Conservation (phyloP, 2,113 vertebrate species). For the Anoura caudifer region DNA sequence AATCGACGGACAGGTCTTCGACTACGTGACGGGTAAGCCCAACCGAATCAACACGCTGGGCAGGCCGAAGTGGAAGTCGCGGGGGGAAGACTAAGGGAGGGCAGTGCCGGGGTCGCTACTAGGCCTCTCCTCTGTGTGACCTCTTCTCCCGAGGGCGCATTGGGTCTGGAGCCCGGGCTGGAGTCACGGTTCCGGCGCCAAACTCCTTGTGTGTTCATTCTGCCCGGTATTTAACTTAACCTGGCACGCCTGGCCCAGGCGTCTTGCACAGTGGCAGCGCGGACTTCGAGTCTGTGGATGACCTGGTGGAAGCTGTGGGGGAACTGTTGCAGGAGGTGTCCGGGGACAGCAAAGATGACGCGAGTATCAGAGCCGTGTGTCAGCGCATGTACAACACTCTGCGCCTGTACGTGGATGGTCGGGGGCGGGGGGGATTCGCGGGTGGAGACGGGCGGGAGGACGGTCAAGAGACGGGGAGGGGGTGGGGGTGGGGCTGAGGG, state of each 20-base stretch:
- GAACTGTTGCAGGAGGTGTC: slow-evolving; percentile 93
- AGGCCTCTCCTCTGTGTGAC: slow-evolving; percentile 49
- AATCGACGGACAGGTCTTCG: slow-evolving; percentile 93
- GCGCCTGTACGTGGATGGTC: slow-evolving; percentile 85
- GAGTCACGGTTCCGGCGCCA: not conserved
- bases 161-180: not conserved
- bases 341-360: slow-evolving; percentile 91
- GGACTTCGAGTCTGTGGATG: slow-evolving; percentile 95
- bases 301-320: slow-evolving; percentile 94
- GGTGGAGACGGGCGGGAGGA: not conserved
- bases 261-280: slow-evolving; percentile 89
- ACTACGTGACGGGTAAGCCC: slow-evolving; percentile 92
- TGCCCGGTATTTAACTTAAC: not conserved
- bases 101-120: not conserved
- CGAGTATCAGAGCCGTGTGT: slow-evolving; percentile 92
- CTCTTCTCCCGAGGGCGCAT: slow-evolving; percentile 24
- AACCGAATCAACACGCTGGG: not conserved
- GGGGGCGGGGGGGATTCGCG: not conserved
- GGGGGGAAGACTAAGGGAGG: not conserved
- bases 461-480: not conserved
- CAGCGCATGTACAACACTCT: slow-evolving; percentile 96
- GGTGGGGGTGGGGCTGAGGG: not conserved
- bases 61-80: not conserved
- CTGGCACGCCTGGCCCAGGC: slow-evolving; percentile 79
- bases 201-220: not conserved